Conservation (phyloP, 2,888 invertebrate species). For the Brachylomia viminalis region DNA sequence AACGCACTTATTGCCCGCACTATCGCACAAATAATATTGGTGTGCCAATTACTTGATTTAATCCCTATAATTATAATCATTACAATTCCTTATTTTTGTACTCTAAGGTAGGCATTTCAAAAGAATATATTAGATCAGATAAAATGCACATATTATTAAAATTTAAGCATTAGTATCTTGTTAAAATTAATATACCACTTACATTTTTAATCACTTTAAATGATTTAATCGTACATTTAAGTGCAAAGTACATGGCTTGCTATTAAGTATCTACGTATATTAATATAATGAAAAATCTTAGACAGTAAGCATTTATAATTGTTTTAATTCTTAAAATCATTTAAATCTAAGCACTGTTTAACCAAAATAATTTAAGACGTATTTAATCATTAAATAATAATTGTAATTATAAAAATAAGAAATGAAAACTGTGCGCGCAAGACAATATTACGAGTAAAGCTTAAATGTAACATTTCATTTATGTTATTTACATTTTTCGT, state of each 20-base stretch:
- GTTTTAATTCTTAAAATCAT: constrained; percentile 47
- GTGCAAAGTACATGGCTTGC: constrained; percentile 72
- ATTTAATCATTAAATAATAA: constrained; percentile 62
- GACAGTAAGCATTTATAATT: constrained; percentile 48
- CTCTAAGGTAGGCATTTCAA: constrained; percentile 50
- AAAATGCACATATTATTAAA: constrained; percentile 37
- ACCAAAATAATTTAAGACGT: constrained; percentile 56
- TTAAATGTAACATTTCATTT: constrained; percentile 66
- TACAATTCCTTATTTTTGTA: constrained; percentile 12
- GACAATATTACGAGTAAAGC: constrained; percentile 79
- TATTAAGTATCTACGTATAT: constrained; percentile 39
- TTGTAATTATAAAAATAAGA: constrained; percentile 62
- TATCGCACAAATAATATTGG: constrained; percentile 34
- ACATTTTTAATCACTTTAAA: constrained; percentile 42
- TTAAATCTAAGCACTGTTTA: constrained; percentile 55
- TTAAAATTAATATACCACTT: constrained; percentile 52
- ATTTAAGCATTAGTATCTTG: constrained; percentile 30
- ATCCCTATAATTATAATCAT: constrained; percentile 3
- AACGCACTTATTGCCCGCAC: constrained; percentile 29
- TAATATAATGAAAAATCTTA: constrained; percentile 31
- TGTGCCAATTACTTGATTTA: neutral
- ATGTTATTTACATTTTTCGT: constrained; percentile 67
- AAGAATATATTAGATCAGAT: constrained; percentile 26
- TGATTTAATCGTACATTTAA: constrained; percentile 40
- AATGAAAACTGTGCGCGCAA: constrained; percentile 77